phyloP scores from a whole-genome alignment of 2,888 invertebrate genomes.

The Pachycephus smyrnensis region DNA sequence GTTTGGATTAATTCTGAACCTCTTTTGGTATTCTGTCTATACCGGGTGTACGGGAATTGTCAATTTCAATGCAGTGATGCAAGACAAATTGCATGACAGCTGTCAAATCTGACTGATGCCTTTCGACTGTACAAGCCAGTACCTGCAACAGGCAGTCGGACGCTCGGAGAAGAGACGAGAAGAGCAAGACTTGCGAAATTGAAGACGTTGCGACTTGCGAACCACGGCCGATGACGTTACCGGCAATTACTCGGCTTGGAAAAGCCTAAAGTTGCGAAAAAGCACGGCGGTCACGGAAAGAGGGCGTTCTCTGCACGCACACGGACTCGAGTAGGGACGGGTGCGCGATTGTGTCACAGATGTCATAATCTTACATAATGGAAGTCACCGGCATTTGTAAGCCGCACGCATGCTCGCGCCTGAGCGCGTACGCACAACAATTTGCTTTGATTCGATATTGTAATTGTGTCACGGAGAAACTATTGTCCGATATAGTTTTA shows the following conservation, averaged over 20 bases:
- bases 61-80: neutral
- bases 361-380: slow-evolving; percentile 64
- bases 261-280: slow-evolving; percentile 54
- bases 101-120: neutral
- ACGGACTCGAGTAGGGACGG: slow-evolving; percentile 21
- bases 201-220: slow-evolving; percentile 5
- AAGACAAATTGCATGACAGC: neutral
- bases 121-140: neutral
- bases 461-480: slow-evolving; percentile 47
- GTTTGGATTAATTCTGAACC: neutral
- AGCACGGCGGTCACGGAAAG: slow-evolving; percentile 48
- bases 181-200: neutral
- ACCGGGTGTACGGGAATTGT: neutral
- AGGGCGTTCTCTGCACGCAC: slow-evolving; percentile 55
- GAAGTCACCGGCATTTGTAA: slow-evolving; percentile 53
- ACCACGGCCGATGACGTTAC: slow-evolving; percentile 5
- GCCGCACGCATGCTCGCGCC: slow-evolving; percentile 29
- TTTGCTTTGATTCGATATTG: slow-evolving; percentile 53
- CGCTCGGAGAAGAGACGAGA: neutral
- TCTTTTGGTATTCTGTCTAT: neutral
- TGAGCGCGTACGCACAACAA: slow-evolving; percentile 46
- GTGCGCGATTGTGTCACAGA: slow-evolving; percentile 58
- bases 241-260: slow-evolving; percentile 31
- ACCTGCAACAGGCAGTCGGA: neutral
- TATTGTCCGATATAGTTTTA: slow-evolving; percentile 30